Percentiles rank a stretch among this genome's conserved stretches.
phyloP scores from a whole-genome alignment of 1,140 invertebrate genomes.

The Drosophila pandora region DNA sequence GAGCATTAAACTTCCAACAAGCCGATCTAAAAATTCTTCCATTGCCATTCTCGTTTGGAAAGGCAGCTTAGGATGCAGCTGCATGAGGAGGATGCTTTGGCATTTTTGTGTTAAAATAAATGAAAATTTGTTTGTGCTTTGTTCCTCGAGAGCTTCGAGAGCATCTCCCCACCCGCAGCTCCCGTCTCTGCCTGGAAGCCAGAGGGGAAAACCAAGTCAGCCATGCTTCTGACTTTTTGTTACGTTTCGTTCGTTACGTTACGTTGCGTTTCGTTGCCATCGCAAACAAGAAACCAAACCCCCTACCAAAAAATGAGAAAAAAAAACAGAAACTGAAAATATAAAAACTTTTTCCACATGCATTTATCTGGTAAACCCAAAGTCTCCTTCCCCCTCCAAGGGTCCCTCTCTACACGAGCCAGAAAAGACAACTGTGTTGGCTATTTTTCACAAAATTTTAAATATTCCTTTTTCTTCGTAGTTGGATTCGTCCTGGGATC shows the following conservation, averaged over 20 bases:
- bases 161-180: constrained; percentile 1
- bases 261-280: constrained; percentile 56
- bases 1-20: neutral
- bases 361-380: constrained; percentile 69
- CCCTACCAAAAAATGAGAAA: neutral
- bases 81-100: constrained; percentile 61
- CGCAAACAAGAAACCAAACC: constrained; percentile 26
- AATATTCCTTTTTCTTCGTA: constrained; percentile 53
- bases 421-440: constrained; percentile 64
- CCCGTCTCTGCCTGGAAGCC: constrained; percentile 12
- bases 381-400: neutral
- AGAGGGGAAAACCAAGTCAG: constrained; percentile 38
- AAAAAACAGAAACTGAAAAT: constrained; percentile 14
- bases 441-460: constrained; percentile 72
- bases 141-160: constrained; percentile 54
- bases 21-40: neutral
- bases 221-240: constrained; percentile 47
- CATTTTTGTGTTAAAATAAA: constrained; percentile 81
- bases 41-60: constrained; percentile 32
- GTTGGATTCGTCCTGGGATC: constrained; percentile 8
- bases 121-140: constrained; percentile 82
- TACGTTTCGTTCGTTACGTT: constrained; percentile 60
- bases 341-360: constrained; percentile 67
- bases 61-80: constrained; percentile 52
- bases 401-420: neutral